Evolutionary conservation across 2,888 invertebrate genomes (phyloP).

Genomic region (Oscheius sp.): DNA sequence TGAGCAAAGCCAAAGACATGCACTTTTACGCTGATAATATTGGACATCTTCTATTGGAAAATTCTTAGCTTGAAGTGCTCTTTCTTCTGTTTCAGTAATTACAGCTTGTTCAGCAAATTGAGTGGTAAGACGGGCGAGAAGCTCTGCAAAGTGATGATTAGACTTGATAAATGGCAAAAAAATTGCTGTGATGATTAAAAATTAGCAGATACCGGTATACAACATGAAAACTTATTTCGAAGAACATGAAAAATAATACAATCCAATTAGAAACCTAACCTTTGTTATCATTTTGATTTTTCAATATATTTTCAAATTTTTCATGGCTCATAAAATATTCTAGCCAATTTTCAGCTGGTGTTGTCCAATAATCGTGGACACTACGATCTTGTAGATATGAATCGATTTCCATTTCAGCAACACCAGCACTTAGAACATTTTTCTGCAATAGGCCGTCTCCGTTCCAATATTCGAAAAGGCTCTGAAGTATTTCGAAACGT

Average conservation of each 20-base stretch:
- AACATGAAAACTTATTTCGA: too few species aligned
- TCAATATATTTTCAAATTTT: constrained; percentile 17
- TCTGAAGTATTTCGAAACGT: too few species aligned
- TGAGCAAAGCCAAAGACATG: constrained; percentile 57
- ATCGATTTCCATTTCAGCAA: constrained; percentile 12
- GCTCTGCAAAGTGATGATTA: constrained; percentile 1
- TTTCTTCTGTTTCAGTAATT: constrained; percentile 1
- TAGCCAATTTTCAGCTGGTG: constrained; percentile 32
- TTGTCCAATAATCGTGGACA: constrained; percentile 24
- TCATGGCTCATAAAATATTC: constrained; percentile 27
- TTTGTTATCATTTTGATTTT: constrained; percentile 8
- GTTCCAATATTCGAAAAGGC: too few species aligned
- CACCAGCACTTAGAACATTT: too few species aligned
- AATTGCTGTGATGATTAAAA: not conserved
- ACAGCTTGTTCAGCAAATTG: constrained; percentile 46
- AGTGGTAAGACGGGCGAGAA: constrained; percentile 16
- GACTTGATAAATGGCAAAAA: not conserved
- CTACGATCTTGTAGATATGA: constrained; percentile 2
- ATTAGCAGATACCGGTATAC: too few species aligned
- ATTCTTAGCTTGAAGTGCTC: not conserved
- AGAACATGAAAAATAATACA: not conserved
- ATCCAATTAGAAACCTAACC: not conserved
- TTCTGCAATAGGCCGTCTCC: too few species aligned
- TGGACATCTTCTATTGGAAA: constrained; percentile 49
- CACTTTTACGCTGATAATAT: constrained; percentile 49